Evolutionary conservation across 1,140 invertebrate genomes (phyloP), one percentile per base, ranked within the genome.

Genomic region (Sitodiplosis mosellana): DNA sequence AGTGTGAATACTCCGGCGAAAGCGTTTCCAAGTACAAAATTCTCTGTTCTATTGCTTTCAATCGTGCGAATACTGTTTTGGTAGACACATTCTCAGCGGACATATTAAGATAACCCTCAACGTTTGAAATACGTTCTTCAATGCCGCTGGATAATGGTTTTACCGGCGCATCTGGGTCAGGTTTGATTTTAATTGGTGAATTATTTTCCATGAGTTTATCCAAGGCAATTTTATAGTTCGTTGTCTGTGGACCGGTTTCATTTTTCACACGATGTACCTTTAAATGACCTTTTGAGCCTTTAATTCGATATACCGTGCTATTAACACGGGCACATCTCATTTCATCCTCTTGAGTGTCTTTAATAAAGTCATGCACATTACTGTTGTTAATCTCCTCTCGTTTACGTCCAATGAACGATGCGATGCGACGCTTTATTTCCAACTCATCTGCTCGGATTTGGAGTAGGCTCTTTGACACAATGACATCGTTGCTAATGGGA

Each of bases 1-100:
- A 73, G 41, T 70, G 64, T 48, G 70, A 71, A 53, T 83, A 83
- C 60, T 82, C 80, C 1, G 80, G 80, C 17, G 79, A 82, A 52
- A 77, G 58, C 18, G 77, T 71, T 66, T 83, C 80, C 18, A 82
- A 59, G 52, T 70, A 65, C 27, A 80, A 58, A 51, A 83, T 68
- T 52, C 73, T 63, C 55, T 81, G 69, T 64, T 83, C 80, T 10
- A 82, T 65, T 42, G 62, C 58, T 62, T 82, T 81, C 0, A 83
- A 55, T 48, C 80, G 67, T 52, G 67, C 54, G 48, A 76, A 79
- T 47, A 81, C 60, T 61, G 75, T 69, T 54, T 61, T 69, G 1
- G 71, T 64, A 2, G 74, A 65, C 12, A 69, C 67, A 56, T 68
- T 69, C 10, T 3, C 10, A 18, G 60, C 6, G 0, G 7, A 63